phyloP scores from a whole-genome alignment of 2,797 vertebrate species.

The Huso huso region DNA sequence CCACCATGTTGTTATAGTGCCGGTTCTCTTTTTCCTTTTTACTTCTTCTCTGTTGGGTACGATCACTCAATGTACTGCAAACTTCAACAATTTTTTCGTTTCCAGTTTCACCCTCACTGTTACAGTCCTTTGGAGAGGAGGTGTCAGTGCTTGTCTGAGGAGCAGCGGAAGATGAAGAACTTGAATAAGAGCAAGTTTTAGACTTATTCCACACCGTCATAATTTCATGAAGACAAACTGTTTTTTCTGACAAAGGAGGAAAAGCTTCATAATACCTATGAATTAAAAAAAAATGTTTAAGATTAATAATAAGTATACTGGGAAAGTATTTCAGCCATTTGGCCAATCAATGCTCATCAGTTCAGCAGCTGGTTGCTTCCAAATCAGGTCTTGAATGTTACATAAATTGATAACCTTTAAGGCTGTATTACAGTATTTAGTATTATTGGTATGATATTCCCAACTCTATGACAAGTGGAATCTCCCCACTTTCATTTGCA shows the following conservation, averaged over 20 bases:
- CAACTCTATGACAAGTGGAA: too few species aligned
- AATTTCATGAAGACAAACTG: slow-evolving; percentile 97
- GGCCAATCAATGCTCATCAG: too few species aligned
- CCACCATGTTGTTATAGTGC: slow-evolving; percentile 52
- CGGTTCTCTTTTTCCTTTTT: slow-evolving; percentile 84
- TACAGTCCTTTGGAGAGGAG: slow-evolving; percentile 93
- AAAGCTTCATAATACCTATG: slow-evolving; percentile 98
- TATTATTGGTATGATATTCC: too few species aligned
- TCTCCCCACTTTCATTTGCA: too few species aligned
- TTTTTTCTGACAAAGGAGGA: slow-evolving; percentile 93
- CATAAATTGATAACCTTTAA: too few species aligned
- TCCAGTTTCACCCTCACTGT: slow-evolving; percentile 80
- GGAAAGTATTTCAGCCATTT: too few species aligned
- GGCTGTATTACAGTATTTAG: too few species aligned
- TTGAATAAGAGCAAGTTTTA: slow-evolving; percentile 82
- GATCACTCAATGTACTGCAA: slow-evolving; percentile 50
- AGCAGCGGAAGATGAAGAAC: slow-evolving; percentile 90
- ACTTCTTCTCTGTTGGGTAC: slow-evolving; percentile 64
- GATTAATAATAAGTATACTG: too few species aligned
- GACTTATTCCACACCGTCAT: slow-evolving; percentile 98
- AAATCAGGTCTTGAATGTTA: too few species aligned
- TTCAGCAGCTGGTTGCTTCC: too few species aligned
- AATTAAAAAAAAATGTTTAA: not conserved
- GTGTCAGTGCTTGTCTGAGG: slow-evolving; percentile 95
- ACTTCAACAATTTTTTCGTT: slow-evolving; percentile 63